A percentile compares a stretch with the other conserved stretches of the same genome.
Evolutionary conservation across 2,888 invertebrate species (phyloP).

Genomic region (Bimastos eiseni): DNA sequence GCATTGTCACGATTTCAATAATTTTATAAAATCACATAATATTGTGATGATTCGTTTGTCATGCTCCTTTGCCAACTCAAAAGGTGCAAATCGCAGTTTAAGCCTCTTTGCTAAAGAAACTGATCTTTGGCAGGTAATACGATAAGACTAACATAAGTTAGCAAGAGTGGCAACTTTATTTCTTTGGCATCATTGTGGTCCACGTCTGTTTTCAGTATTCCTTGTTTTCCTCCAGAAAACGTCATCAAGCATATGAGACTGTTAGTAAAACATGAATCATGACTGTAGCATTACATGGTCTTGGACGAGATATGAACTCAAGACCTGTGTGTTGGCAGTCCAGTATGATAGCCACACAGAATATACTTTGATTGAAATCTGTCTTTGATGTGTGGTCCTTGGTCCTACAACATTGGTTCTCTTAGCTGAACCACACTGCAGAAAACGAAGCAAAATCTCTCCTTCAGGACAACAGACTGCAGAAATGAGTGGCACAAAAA

Average conservation of each 20-base stretch:
- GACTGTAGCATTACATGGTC: neutral
- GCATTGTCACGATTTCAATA: neutral
- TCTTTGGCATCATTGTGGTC: neutral
- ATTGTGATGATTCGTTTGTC: neutral
- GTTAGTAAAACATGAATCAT: too few species aligned
- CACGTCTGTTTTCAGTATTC: neutral
- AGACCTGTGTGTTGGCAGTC: neutral
- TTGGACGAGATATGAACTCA: neutral
- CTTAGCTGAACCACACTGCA: neutral
- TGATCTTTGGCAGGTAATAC: neutral
- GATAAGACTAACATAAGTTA: neutral
- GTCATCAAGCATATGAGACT: neutral
- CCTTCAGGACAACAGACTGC: neutral
- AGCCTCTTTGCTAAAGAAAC: neutral
- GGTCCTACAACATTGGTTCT: neutral
- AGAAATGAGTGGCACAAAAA: neutral
- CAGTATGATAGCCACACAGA: neutral
- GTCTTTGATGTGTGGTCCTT: constrained; percentile 2
- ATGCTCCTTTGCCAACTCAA: neutral
- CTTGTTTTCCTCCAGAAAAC: neutral
- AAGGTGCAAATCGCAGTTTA: neutral
- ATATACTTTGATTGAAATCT: neutral
- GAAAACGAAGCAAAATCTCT: neutral
- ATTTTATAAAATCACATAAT: neutral
- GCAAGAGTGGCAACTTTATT: neutral